These are phyloP conservation scores for Latheticus oryzae DNA, from an alignment of 2,888 invertebrate species.

Conservation along the genomic window DNA sequence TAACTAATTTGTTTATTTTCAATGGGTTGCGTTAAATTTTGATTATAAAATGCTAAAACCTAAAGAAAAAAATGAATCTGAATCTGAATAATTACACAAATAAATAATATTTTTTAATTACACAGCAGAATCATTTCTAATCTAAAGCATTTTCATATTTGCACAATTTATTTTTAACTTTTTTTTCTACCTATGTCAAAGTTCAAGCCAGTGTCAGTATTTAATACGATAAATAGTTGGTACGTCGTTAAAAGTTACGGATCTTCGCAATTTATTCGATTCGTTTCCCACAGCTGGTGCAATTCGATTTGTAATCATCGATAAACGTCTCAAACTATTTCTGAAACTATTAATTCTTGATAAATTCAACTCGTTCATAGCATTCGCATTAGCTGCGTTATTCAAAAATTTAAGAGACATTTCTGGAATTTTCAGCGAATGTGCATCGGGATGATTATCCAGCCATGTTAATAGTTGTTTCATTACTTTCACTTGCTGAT, in stretches of 20 bases:
- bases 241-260: constrained; percentile 58
- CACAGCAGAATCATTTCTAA: too few relatives aligned
- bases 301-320: constrained; percentile 48
- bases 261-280: constrained; percentile 45
- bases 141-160: too few relatives aligned
- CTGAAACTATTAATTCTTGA: constrained; percentile 55
- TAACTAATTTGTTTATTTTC: too few relatives aligned
- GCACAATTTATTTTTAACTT: background rate
- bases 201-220: constrained; percentile 13
- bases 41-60: too few relatives aligned
- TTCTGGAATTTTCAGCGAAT: constrained; percentile 56
- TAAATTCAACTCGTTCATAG: constrained; percentile 50
- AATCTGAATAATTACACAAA: too few relatives aligned
- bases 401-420: constrained; percentile 53
- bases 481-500: constrained; percentile 56
- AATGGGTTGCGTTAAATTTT: too few relatives aligned
- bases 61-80: too few relatives aligned
- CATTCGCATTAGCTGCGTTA: constrained; percentile 48
- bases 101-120: too few relatives aligned
- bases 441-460: constrained; percentile 53
- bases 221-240: constrained; percentile 55
- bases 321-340: constrained; percentile 55
- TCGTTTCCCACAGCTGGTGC: constrained; percentile 37
- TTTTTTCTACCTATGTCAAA: too few relatives aligned
- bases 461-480: constrained; percentile 56